These are phyloP conservation scores for Nesospiza acunhae DNA, from an alignment of 2,113 vertebrate genomes.

Conservation along the genomic window DNA sequence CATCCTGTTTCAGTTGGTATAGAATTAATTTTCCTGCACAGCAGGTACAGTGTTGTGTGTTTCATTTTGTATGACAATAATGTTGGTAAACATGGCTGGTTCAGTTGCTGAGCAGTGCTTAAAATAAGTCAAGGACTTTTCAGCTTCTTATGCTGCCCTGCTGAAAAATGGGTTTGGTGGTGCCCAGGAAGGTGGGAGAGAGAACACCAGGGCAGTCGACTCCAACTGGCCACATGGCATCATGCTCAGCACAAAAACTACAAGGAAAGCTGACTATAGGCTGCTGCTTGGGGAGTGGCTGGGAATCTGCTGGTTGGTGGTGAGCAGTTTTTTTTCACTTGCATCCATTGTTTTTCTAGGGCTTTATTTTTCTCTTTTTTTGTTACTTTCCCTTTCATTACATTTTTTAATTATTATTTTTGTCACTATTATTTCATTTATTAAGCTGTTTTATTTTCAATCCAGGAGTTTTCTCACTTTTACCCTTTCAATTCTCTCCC, in stretches of 20 bases:
- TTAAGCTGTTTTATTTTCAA: not conserved
- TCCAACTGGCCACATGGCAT: not conserved
- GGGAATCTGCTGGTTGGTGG: not conserved
- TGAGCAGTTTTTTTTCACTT: not conserved
- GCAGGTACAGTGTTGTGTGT: not conserved
- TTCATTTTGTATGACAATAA: fast-evolving
- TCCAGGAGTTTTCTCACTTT: not conserved
- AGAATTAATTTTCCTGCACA: not conserved
- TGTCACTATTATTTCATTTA: not conserved
- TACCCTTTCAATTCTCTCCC: not conserved
- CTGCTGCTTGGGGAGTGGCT: too few species aligned
- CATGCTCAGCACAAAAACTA: not conserved
- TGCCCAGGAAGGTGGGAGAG: not conserved
- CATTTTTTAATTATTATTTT: not conserved
- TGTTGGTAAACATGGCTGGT: not conserved
- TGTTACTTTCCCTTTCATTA: not conserved
- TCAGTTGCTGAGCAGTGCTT: not conserved
- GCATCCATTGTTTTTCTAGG: not conserved
- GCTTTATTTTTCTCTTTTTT: not conserved
- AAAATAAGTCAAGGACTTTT: not conserved
- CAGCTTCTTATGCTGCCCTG: not conserved
- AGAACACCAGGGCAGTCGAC: not conserved
- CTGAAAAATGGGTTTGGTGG: fast-evolving
- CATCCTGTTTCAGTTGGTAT: not conserved
- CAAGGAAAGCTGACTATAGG: not conserved